Percentiles rank a stretch among this genome's conserved stretches.
Conservation (phyloP, 2,113 vertebrate species). For the Pelobates fuscus region DNA sequence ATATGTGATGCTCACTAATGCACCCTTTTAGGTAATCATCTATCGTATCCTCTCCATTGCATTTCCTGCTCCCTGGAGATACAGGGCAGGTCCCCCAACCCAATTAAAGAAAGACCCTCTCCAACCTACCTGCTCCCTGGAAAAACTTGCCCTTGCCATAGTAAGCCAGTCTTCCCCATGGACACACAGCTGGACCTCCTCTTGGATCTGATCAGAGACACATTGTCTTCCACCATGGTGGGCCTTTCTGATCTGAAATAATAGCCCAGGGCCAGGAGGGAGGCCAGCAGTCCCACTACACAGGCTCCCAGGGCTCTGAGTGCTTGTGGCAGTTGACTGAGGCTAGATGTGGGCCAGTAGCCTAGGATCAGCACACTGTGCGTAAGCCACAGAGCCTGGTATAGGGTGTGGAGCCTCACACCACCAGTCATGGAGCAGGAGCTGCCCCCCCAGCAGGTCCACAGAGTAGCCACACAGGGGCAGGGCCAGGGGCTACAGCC, state of each 20-base stretch:
- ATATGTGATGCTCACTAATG: too few relatives aligned
- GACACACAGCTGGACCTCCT: conserved; percentile 94
- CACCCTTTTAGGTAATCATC: too few relatives aligned
- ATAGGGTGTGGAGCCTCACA: conserved; percentile 80
- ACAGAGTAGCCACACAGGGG: conserved; percentile 87
- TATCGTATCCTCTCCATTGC: too few relatives aligned
- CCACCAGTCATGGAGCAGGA: conserved; percentile 80
- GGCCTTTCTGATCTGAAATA: conserved; percentile 68
- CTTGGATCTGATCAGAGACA: conserved; percentile 88
- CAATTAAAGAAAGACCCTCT: conserved; percentile 46
- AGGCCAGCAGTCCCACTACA: conserved; percentile 78
- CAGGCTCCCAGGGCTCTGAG: conserved; percentile 84
- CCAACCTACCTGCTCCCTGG: too few relatives aligned
- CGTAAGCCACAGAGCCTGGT: conserved; percentile 71
- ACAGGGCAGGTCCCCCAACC: too few relatives aligned
- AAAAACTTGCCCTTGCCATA: conserved; percentile 88
- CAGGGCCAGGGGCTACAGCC: too few relatives aligned
- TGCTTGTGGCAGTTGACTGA: conserved; percentile 72
- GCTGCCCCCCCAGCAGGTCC: conserved; percentile 83
- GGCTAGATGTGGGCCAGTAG: conserved; percentile 82
- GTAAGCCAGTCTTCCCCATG: conserved; percentile 84
- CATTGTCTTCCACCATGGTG: conserved; percentile 81
- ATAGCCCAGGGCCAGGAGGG: conserved; percentile 80
- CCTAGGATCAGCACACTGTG: conserved; percentile 78
- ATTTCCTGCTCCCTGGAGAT: too few relatives aligned